Evolutionary conservation across 2,797 vertebrate genomes (phyloP).

Genomic region (Premnoplex brunnescens): DNA sequence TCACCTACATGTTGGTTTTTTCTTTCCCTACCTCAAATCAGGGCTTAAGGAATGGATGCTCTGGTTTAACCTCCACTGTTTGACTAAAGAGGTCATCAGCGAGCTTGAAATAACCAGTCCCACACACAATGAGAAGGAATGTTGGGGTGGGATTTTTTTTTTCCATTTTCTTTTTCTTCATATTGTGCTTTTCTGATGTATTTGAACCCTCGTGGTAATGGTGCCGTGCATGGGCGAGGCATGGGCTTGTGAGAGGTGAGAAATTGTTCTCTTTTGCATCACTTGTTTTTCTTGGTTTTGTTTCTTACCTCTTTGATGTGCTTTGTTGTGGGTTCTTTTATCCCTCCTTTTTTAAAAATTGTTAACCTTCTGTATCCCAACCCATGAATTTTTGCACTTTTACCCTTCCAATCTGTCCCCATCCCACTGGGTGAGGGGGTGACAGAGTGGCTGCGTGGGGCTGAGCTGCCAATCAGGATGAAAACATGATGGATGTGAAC

Average conservation of each 20-base stretch:
- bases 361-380: neutral
- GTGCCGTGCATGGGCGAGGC: too few relatives aligned
- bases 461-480: neutral
- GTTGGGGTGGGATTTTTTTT: rapidly evolving
- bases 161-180: neutral
- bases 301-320: neutral
- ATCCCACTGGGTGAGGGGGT: neutral
- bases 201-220: rapidly evolving
- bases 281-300: neutral
- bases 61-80: neutral
- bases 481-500: neutral
- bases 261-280: neutral
- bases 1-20: neutral
- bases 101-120: neutral
- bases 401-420: neutral
- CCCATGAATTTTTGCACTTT: neutral
- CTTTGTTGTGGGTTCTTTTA: neutral
- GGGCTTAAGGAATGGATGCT: neutral
- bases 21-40: neutral
- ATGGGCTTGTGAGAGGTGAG: neutral
- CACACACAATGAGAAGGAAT: neutral
- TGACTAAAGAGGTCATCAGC: neutral
- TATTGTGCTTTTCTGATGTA: neutral
- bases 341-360: neutral
- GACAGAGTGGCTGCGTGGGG: neutral